Evolutionary conservation across 1,140 invertebrate species (phyloP).

Genomic region (Akabosia matsudoensis): DNA sequence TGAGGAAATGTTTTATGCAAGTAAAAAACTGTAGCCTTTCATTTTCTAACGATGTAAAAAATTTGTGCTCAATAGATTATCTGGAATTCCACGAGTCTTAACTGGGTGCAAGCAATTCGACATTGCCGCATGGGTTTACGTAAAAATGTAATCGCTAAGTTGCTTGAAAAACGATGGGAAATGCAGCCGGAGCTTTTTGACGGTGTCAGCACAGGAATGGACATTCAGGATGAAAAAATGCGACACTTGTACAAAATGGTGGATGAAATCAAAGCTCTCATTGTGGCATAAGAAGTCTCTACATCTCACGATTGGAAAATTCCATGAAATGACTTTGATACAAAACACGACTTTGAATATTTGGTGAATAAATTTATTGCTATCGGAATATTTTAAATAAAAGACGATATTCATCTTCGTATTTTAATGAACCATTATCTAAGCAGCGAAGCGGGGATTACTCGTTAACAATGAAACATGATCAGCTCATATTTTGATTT

Average conservation of each 20-base stretch:
- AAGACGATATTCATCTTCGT: too few relatives aligned
- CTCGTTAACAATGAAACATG: too few relatives aligned
- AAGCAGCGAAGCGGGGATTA: too few relatives aligned
- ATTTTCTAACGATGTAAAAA: neutral
- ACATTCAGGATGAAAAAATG: neutral
- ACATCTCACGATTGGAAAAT: too few relatives aligned
- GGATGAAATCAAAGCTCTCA: slow-evolving; percentile 43
- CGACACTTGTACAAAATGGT: slow-evolving; percentile 41
- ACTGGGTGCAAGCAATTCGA: slow-evolving; percentile 42
- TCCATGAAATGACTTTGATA: too few relatives aligned
- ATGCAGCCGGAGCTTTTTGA: slow-evolving; percentile 30
- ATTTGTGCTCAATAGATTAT: slow-evolving; percentile 37
- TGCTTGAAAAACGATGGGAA: slow-evolving; percentile 41
- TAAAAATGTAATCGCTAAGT: slow-evolving; percentile 36
- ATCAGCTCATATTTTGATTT: too few relatives aligned
- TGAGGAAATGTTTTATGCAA: too few relatives aligned
- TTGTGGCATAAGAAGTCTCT: neutral
- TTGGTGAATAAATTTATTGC: too few relatives aligned
- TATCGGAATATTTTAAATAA: too few relatives aligned
- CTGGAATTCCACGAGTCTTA: slow-evolving; percentile 37
- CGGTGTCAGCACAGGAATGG: slow-evolving; percentile 9
- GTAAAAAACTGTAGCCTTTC: neutral
- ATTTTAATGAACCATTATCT: too few relatives aligned
- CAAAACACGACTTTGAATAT: too few relatives aligned
- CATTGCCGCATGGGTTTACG: slow-evolving; percentile 41